Percentiles rank a stretch among this genome's conserved stretches.
These are phyloP conservation scores for Edolisoma coerulescens DNA, from an alignment of 2,113 vertebrate genomes.

Conservation along the genomic window DNA sequence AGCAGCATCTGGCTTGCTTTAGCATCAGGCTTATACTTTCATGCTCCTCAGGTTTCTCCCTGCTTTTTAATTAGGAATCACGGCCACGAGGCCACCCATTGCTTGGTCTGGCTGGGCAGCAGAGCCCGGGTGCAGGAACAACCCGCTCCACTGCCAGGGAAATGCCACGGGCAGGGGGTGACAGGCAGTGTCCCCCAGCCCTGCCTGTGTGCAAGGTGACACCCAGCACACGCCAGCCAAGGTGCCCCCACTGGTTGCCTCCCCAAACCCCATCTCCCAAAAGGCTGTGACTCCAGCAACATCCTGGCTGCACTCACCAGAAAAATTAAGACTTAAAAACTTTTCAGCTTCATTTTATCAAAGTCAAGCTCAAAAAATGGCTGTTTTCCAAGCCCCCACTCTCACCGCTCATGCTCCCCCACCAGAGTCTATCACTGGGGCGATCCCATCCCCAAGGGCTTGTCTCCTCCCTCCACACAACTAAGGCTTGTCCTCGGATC, in stretches of 20 bases:
- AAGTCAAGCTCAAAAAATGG: neutral
- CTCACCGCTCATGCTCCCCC: neutral
- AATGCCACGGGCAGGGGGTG: accelerated
- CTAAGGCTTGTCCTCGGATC: neutral
- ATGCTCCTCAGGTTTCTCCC: neutral
- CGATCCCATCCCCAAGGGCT: neutral
- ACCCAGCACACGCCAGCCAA: accelerated
- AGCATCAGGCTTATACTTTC: neutral
- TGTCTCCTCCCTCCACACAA: neutral
- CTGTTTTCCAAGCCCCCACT: neutral
- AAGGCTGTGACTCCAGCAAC: neutral
- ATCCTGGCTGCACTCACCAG: neutral
- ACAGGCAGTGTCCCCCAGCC: neutral
- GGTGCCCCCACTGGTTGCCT: too few species aligned
- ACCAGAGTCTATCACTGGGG: neutral
- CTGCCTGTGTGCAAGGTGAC: neutral
- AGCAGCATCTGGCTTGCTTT: neutral
- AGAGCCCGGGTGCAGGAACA: neutral
- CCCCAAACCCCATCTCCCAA: neutral
- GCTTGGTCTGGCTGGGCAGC: neutral
- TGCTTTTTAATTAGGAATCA: neutral
- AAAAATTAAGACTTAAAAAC: neutral
- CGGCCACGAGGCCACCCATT: accelerated
- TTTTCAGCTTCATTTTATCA: accelerated
- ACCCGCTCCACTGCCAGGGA: accelerated